These are phyloP conservation scores for Zophobas atratus DNA, from an alignment of 1,140 invertebrate genomes.

Conservation along the genomic window DNA sequence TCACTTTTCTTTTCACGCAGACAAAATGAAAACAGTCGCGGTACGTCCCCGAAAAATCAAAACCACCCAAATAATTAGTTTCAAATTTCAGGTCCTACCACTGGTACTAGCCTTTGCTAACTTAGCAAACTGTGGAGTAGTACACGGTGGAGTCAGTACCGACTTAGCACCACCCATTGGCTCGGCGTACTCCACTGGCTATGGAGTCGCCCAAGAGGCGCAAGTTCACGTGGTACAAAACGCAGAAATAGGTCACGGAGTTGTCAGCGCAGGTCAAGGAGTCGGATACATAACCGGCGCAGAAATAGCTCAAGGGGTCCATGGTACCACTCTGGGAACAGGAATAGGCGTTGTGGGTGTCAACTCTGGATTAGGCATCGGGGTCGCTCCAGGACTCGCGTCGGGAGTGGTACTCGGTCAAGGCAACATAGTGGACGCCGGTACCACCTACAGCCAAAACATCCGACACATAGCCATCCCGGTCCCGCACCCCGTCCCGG, in stretches of 20 bases:
- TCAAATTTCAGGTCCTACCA: conserved; percentile 55
- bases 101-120: conserved; percentile 55
- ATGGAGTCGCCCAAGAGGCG: conserved; percentile 17
- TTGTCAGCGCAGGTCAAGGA: neutral
- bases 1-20: conserved; percentile 40
- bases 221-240: conserved; percentile 14
- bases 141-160: conserved; percentile 51
- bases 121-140: conserved; percentile 55
- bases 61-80: conserved; percentile 14
- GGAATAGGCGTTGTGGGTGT: conserved; percentile 18
- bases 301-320: conserved; percentile 4
- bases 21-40: conserved; percentile 16
- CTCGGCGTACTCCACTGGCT: conserved; percentile 54
- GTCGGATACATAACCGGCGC: conserved; percentile 19
- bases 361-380: neutral
- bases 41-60: conserved; percentile 5
- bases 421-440: conserved; percentile 40
- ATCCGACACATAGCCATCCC: conserved; percentile 63
- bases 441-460: conserved; percentile 57
- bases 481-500: conserved; percentile 64
- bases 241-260: neutral
- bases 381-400: neutral
- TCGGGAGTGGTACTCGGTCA: conserved; percentile 10
- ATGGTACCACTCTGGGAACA: conserved; percentile 6
- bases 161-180: conserved; percentile 56